Evolutionary conservation across 2,113 vertebrate species (phyloP), one percentile per base, ranked within the genome.

Genomic region (Ammodytes marinus): DNA sequence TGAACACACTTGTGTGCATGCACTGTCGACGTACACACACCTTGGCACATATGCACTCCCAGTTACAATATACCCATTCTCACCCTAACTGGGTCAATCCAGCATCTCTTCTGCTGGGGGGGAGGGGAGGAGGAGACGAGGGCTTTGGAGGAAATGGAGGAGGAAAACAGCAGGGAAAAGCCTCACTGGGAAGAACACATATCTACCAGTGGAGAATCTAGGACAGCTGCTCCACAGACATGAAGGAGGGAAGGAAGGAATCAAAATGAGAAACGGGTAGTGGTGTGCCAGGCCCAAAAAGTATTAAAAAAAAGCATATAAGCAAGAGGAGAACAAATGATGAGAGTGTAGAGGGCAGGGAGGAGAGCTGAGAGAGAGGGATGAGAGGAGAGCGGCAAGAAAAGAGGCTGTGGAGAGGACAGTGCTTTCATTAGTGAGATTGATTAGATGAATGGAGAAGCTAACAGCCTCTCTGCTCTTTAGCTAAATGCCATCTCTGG

Each of bases 401-500:
- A 86, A 79, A 79, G 82, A 72, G 79, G 86, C 80, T 79, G 87
- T 67, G 87, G 79, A 93, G 88, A 90, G 90, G 91, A 93, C 86
- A 86, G 84, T 77, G 85, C 84, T 92, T 92, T 94, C 93, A 94
- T 94, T 93, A 94, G 92, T 92, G 89, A 93, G 93, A 94, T 93
- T 94, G 93, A 94, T 94, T 94, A 91, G 90, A 94, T 93, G 93
- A 94, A 91, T 86, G 87, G 87, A 87, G 90, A 92, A 92, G 91
- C 93, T 93, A 94, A 93, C 93, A 91, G 90, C 93, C 92, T 92
- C 87, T 92, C 90, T 94, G 93, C 93, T 94, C 93, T 94, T 93
- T 93, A 92, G 93, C 89, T 94, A 94, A 94, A 94, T 94, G 92
- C 91, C 93, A 94, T 93, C 93, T 93, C 91, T 92, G 92, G 91